Evolutionary conservation across 1,140 invertebrate species (phyloP).

Genomic region (Thaumetopoea pityocampa): DNA sequence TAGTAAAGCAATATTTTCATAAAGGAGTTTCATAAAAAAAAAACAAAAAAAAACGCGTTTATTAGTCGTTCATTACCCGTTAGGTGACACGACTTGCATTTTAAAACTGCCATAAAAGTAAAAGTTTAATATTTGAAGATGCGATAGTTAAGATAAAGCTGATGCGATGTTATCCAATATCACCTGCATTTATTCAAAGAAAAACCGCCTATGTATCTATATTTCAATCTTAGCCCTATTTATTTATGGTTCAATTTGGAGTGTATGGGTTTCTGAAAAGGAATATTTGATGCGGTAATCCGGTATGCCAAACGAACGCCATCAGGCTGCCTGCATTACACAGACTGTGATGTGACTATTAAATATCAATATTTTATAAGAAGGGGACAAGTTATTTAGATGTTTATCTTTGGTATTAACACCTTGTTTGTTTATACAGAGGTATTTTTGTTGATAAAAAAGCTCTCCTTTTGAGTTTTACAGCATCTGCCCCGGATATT

Average conservation of each 20-base stretch:
- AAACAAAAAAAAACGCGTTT: conserved; percentile 19
- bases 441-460: conserved; percentile 45
- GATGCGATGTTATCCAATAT: conserved; percentile 43
- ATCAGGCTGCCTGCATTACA: conserved; percentile 64
- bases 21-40: conserved; percentile 7
- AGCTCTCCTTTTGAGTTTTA: conserved; percentile 26
- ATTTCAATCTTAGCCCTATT: conserved; percentile 11
- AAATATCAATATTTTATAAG: conserved; percentile 73
- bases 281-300: conserved; percentile 67
- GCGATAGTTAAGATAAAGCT: conserved; percentile 62
- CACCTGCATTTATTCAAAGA: conserved; percentile 57
- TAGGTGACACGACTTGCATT: conserved; percentile 54
- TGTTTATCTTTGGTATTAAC: conserved; percentile 59
- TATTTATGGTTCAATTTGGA: conserved; percentile 18
- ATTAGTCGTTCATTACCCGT: conserved; percentile 41
- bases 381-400: conserved; percentile 50
- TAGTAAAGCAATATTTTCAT: conserved; percentile 5
- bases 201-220: conserved; percentile 3
- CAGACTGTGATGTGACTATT: conserved; percentile 56
- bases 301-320: conserved; percentile 63
- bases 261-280: conserved; percentile 31
- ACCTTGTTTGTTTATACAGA: conserved; percentile 64
- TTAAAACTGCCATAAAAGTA: conserved; percentile 64
- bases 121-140: conserved; percentile 70
- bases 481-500: conserved; percentile 53